phyloP scores from a whole-genome alignment of 2,888 invertebrate species.

The Amiota minor region DNA sequence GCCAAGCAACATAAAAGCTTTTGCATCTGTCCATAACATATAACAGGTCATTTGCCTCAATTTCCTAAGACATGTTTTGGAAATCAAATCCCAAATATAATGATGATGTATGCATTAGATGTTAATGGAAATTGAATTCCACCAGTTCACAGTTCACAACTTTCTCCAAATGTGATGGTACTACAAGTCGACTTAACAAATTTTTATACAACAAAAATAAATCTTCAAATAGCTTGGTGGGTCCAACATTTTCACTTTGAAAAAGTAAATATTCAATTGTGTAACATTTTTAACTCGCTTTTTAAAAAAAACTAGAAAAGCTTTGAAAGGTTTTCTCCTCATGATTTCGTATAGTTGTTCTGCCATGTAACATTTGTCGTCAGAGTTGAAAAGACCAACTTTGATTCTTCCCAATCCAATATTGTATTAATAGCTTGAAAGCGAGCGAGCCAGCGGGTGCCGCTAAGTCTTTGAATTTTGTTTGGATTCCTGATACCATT shows the following conservation, averaged over 20 bases:
- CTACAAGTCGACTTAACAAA: background rate
- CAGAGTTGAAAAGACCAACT: background rate
- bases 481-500: too few species aligned
- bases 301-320: too few species aligned
- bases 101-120: background rate
- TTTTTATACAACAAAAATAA: background rate
- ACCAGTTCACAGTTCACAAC: background rate
- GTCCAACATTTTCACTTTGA: background rate
- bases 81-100: background rate
- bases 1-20: background rate
- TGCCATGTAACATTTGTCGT: slow-evolving; percentile 1
- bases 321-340: background rate
- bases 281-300: too few species aligned
- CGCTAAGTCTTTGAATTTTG: background rate
- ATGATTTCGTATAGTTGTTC: background rate
- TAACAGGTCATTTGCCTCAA: background rate
- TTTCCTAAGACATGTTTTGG: background rate
- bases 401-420: background rate
- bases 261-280: too few species aligned
- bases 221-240: background rate
- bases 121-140: background rate
- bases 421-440: background rate
- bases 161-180: background rate
- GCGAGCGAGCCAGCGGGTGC: background rate
- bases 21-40: too few species aligned